Conservation (phyloP, 1,140 invertebrate genomes). For the Spodoptera litura region DNA sequence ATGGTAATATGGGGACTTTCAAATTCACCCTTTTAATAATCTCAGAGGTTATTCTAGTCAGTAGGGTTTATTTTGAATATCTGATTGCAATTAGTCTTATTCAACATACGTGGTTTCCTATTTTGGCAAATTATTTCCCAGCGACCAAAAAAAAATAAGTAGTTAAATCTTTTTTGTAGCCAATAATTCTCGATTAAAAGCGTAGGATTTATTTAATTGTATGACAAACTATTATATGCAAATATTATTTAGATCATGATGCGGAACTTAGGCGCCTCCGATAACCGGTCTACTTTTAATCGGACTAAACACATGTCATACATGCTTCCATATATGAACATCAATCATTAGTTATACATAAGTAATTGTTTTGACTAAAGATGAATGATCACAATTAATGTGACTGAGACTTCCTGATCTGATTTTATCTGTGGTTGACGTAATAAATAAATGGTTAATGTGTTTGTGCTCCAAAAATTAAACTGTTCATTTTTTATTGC, state of each 20-base stretch:
- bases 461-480: not conserved
- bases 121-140: too few relatives aligned
- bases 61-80: too few relatives aligned
- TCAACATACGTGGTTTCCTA: too few relatives aligned
- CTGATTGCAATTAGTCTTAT: too few relatives aligned
- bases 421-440: constrained; percentile 13
- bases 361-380: constrained; percentile 57
- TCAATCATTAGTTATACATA: constrained; percentile 45
- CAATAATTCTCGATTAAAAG: not conserved
- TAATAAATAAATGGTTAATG: constrained; percentile 1
- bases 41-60: too few relatives aligned
- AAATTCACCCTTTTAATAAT: too few relatives aligned
- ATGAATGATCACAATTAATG: constrained; percentile 45
- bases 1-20: too few relatives aligned
- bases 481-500: not conserved
- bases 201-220: constrained; percentile 17
- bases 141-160: too few relatives aligned
- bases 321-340: constrained; percentile 49
- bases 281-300: constrained; percentile 62
- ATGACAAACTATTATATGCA: constrained; percentile 54
- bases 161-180: not conserved
- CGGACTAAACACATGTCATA: constrained; percentile 18
- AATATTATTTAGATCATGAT: constrained; percentile 57
- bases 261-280: constrained; percentile 54
- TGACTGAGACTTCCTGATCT: constrained; percentile 46